These are phyloP conservation scores for Acomys russatus DNA, from an alignment of 2,797 vertebrate species.

Conservation along the genomic window DNA sequence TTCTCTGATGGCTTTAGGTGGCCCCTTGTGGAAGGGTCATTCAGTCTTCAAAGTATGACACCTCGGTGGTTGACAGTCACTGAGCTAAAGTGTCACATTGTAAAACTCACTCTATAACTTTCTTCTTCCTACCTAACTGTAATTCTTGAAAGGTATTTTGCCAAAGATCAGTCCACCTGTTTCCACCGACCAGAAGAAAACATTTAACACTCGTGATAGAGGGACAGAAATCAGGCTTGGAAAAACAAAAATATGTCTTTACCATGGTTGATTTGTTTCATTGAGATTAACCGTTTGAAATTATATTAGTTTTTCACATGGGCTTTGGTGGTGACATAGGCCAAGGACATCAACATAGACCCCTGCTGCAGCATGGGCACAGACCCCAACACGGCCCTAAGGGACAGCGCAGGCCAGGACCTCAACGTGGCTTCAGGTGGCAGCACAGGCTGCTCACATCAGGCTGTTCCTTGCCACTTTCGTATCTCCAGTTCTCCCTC, in stretches of 20 bases:
- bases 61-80: not conserved
- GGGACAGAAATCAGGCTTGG: not conserved
- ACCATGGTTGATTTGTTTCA: not conserved
- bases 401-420: not conserved
- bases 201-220: not conserved
- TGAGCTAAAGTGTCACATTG: not conserved
- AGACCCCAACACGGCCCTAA: not conserved
- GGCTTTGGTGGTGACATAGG: not conserved
- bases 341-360: not conserved
- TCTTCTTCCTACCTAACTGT: not conserved
- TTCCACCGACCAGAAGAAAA: not conserved
- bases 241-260: not conserved
- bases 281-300: constrained; percentile 31
- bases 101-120: not conserved
- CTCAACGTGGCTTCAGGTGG: not conserved
- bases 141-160: not conserved
- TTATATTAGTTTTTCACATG: not conserved
- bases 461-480: not conserved
- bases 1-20: not conserved
- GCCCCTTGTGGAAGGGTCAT: not conserved
- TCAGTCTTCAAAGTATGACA: not conserved
- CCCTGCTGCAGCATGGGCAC: not conserved
- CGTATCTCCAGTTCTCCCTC: not conserved
- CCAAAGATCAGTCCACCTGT: not conserved
- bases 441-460: not conserved